phyloP scores from a whole-genome alignment of 2,888 invertebrate genomes.

The Chydorus sphaericus region DNA sequence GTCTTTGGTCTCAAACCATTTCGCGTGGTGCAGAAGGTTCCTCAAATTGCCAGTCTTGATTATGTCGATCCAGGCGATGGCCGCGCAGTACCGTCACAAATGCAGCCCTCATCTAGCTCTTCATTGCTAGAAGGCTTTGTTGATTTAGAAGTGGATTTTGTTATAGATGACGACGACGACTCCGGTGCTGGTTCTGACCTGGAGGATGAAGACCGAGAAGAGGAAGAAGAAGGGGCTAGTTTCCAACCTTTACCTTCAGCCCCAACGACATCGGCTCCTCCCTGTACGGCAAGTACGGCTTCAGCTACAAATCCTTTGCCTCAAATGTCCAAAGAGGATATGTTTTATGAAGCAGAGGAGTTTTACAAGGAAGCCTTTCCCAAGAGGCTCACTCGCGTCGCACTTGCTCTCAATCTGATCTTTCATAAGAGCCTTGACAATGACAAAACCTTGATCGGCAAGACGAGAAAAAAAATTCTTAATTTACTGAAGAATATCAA shows the following conservation, averaged over 20 bases:
- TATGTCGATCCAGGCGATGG: too few species aligned
- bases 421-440: not conserved
- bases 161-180: not conserved
- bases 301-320: too few species aligned
- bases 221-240: not conserved
- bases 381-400: not conserved
- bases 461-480: not conserved
- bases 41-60: too few species aligned
- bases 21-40: not conserved
- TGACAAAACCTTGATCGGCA: not conserved
- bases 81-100: too few species aligned
- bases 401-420: not conserved
- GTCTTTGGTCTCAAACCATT: not conserved
- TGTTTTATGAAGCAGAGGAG: not conserved
- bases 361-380: not conserved
- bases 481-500: not conserved
- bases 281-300: too few species aligned
- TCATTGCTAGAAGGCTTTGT: not conserved
- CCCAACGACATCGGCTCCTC: too few species aligned
- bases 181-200: not conserved
- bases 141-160: not conserved
- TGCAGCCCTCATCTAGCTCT: too few species aligned
- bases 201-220: not conserved
- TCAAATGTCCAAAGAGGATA: not conserved
- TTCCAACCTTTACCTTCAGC: too few species aligned